phyloP scores from a whole-genome alignment of 2,797 vertebrate species.

The Mormyrus proboscirostris region DNA sequence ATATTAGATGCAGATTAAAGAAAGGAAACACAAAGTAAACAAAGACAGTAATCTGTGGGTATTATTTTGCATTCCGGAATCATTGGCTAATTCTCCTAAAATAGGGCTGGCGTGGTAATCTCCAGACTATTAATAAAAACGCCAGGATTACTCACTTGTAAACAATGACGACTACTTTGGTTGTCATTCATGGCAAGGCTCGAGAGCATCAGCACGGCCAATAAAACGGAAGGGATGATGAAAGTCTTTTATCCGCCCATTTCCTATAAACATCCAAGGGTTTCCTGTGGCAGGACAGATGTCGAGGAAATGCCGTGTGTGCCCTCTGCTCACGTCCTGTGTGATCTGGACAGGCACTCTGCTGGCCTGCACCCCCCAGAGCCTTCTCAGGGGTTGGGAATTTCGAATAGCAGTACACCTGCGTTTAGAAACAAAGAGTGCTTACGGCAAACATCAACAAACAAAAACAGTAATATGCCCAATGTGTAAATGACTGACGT shows the following conservation, averaged over 20 bases:
- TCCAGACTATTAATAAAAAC: conserved; percentile 14
- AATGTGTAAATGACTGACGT: neutral
- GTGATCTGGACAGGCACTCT: neutral
- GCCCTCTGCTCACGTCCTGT: neutral
- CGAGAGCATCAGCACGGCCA: neutral
- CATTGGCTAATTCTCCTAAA: neutral
- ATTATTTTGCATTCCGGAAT: conserved; percentile 41
- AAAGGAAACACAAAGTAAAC: neutral
- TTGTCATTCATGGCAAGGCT: neutral
- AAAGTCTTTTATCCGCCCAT: neutral
- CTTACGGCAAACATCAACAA: neutral
- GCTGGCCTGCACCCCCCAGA: neutral
- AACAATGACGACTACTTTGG: neutral
- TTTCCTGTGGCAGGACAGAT: conserved; percentile 23
- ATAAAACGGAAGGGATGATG: neutral
- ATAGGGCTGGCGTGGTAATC: neutral
- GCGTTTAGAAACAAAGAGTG: neutral
- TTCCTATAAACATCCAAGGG: conserved; percentile 22
- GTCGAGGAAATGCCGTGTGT: conserved; percentile 6
- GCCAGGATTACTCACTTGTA: neutral
- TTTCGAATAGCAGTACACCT: neutral
- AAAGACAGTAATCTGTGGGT: neutral
- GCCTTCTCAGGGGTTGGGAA: neutral
- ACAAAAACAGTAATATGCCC: neutral
- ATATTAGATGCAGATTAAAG: neutral